Percentiles rank a stretch among this genome's conserved stretches.
phyloP scores from a whole-genome alignment of 2,888 invertebrate species.

The Ormyrus thymus region DNA sequence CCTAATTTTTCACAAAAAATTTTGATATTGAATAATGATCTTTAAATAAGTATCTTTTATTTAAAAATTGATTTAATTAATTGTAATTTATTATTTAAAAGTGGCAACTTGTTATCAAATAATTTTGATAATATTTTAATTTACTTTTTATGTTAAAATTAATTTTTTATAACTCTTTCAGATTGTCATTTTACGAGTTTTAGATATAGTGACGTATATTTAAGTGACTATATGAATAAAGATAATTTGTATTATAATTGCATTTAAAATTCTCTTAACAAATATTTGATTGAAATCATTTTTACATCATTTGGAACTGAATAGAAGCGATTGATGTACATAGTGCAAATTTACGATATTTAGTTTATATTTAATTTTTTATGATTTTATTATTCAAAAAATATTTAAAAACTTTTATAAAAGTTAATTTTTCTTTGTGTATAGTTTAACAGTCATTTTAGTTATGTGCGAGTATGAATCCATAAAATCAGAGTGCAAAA shows the following conservation, averaged over 20 bases:
- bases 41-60: conserved; percentile 23
- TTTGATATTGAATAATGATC: background rate
- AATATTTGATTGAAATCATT: background rate
- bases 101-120: conserved; percentile 28
- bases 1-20: background rate
- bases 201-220: conserved; percentile 45
- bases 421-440: too few species aligned
- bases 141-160: conserved; percentile 34
- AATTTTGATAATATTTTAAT: conserved; percentile 6
- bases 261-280: conserved; percentile 17
- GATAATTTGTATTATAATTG: conserved; percentile 49
- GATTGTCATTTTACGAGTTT: conserved; percentile 48
- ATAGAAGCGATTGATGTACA: too few species aligned
- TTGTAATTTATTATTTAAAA: conserved; percentile 27
- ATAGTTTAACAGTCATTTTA: too few species aligned
- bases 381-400: too few species aligned
- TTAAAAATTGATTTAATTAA: conserved; percentile 35
- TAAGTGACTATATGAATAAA: conserved; percentile 47
- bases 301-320: background rate
- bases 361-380: too few species aligned
- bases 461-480: too few species aligned
- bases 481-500: too few species aligned
- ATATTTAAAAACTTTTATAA: too few species aligned
- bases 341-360: too few species aligned
- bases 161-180: conserved; percentile 36